Evolutionary conservation across 1,140 invertebrate species (phyloP).

Genomic region (Drosophila seguyi): DNA sequence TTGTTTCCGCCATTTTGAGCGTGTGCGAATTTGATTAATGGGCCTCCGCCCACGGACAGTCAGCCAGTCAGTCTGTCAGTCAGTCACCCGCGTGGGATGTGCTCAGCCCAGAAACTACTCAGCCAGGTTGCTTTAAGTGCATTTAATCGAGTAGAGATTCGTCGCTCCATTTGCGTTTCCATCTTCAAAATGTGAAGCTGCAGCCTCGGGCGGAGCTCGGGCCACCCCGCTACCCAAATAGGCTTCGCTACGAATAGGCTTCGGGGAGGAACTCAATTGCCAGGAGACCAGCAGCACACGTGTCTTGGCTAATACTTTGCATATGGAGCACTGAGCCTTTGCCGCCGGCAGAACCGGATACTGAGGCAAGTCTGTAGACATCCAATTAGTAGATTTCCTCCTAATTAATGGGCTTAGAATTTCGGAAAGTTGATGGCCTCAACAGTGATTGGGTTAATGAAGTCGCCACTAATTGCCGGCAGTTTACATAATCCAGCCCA

Average conservation of each 20-base stretch:
- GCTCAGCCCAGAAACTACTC: slow-evolving; percentile 46
- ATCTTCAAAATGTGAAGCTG: slow-evolving; percentile 20
- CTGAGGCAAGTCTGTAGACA: slow-evolving; percentile 21
- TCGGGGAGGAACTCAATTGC: slow-evolving; percentile 31
- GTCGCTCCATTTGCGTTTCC: slow-evolving; percentile 46
- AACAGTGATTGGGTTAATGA: slow-evolving; percentile 63
- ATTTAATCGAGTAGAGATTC: slow-evolving; percentile 47
- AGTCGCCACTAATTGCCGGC: slow-evolving; percentile 30
- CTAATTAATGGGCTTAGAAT: slow-evolving; percentile 34
- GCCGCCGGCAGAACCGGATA: slow-evolving; percentile 1
- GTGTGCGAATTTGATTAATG: slow-evolving; percentile 81
- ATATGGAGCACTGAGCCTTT: slow-evolving; percentile 17
- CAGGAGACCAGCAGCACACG: slow-evolving; percentile 46
- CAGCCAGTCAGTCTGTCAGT: slow-evolving; percentile 22
- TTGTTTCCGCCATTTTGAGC: slow-evolving; percentile 63
- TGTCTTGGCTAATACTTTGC: slow-evolving; percentile 47
- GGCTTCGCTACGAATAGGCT: slow-evolving; percentile 12
- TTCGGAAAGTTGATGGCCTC: slow-evolving; percentile 25
- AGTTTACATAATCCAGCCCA: slow-evolving; percentile 22
- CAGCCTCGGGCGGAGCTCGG: slow-evolving; percentile 11
- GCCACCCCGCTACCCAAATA: no score
- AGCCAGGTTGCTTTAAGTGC: slow-evolving; percentile 31
- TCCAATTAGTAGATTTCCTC: slow-evolving; percentile 50
- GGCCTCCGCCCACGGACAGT: slow-evolving; percentile 29
- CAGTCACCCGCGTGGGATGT: slow-evolving; percentile 11